Conservation (phyloP, 2,113 vertebrate genomes). For the Micronycteris hirsuta region DNA sequence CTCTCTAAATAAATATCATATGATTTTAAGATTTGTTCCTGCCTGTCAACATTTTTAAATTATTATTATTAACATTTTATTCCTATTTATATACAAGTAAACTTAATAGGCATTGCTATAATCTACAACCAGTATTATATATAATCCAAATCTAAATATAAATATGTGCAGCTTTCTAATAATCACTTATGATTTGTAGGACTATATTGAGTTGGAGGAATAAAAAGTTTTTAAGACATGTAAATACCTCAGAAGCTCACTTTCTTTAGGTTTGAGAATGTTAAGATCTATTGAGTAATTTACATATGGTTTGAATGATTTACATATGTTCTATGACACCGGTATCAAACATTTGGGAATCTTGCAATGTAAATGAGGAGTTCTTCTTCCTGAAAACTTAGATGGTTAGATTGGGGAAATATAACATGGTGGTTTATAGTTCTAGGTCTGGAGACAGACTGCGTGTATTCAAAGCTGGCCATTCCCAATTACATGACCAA, state of each 20-base stretch:
- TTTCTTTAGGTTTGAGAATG: neutral
- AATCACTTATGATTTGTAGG: neutral
- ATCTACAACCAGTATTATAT: slow-evolving; percentile 41
- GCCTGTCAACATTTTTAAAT: slow-evolving; percentile 42
- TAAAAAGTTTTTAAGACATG: neutral
- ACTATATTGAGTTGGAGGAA: neutral
- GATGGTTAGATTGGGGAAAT: neutral
- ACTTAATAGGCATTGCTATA: neutral
- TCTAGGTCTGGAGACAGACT: neutral
- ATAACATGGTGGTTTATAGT: neutral
- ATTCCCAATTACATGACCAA: neutral
- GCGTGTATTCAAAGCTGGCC: neutral
- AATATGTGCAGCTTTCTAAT: neutral
- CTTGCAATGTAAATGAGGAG: neutral
- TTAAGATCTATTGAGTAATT: slow-evolving; percentile 11
- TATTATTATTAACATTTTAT: slow-evolving; percentile 56
- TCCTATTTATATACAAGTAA: slow-evolving; percentile 57
- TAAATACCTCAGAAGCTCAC: neutral
- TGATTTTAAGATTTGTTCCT: neutral
- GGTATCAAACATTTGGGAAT: neutral
- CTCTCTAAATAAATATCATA: slow-evolving; percentile 3
- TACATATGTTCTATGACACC: neutral
- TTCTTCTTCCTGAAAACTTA: neutral
- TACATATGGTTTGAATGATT: neutral
- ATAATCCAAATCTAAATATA: neutral